Evolutionary conservation across 2,797 vertebrate genomes (phyloP).

Genomic region (Pteropus rufus): DNA sequence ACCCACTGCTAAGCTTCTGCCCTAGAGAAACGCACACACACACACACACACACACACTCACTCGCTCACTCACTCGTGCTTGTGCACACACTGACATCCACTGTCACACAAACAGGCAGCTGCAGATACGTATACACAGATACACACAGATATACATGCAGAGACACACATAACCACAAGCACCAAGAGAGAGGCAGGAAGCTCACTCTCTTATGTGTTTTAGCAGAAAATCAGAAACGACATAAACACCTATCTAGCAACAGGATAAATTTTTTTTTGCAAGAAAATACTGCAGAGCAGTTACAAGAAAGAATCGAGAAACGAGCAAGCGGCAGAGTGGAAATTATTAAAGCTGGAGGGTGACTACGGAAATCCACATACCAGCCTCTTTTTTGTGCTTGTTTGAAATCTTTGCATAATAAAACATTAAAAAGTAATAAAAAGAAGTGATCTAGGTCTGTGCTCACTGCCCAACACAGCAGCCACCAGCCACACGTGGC

Average conservation of each 20-base stretch:
- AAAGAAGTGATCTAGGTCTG: not conserved
- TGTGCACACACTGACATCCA: not conserved
- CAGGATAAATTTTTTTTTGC: too few species aligned
- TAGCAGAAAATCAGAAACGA: not conserved
- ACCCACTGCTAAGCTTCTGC: too few species aligned
- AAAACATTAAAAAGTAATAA: not conserved
- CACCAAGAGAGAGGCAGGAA: rapidly evolving
- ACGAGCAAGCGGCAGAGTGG: rapidly evolving
- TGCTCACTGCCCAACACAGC: rapidly evolving
- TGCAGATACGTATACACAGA: not conserved
- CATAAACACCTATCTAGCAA: too few species aligned
- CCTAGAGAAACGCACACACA: too few species aligned
- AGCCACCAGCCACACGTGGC: not conserved
- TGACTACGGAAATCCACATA: not conserved
- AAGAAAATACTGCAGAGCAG: rapidly evolving
- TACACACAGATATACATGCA: not conserved
- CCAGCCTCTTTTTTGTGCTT: rapidly evolving
- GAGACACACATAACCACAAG: not conserved
- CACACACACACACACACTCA: rapidly evolving
- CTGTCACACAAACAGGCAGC: not conserved
- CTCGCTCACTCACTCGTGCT: too few species aligned
- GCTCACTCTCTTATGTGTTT: not conserved
- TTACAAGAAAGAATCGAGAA: not conserved
- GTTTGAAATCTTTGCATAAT: not conserved
- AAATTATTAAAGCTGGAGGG: not conserved